Evolutionary conservation across 2,888 invertebrate species (phyloP).

Genomic region (Clusia tigrina): DNA sequence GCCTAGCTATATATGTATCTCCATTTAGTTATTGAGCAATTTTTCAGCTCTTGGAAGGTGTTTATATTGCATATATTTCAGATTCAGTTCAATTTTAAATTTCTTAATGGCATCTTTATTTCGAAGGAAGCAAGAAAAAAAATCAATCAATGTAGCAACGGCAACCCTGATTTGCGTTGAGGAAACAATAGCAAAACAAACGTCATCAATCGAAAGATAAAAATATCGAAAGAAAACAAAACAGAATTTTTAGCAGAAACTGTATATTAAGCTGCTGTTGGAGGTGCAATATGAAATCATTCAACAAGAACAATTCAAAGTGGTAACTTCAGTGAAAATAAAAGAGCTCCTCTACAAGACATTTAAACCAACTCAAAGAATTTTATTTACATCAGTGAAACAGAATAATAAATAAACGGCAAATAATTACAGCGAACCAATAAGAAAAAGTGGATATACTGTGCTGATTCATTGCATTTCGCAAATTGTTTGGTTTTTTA

Average conservation of each 20-base stretch:
- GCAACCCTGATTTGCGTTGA: no score
- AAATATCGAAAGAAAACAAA: conserved; percentile 11
- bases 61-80: no score
- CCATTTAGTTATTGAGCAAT: no score
- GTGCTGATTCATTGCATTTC: no score
- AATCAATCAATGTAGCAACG: no score
- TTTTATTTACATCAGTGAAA: background rate
- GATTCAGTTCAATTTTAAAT: no score
- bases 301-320: conserved; percentile 40
- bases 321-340: conserved; percentile 36
- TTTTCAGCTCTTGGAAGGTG: no score
- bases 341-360: conserved; percentile 7
- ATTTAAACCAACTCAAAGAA: conserved; percentile 7
- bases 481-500: no score
- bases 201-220: conserved; percentile 15
- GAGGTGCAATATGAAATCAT: conserved; percentile 24
- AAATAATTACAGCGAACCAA: background rate
- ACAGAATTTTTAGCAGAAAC: background rate
- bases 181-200: no score
- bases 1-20: no score
- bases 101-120: no score
- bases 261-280: background rate
- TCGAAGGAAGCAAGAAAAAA: no score
- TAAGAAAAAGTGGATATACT: conserved; percentile 15
- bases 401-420: background rate